Percentiles rank a stretch among this genome's conserved stretches.
phyloP scores from a whole-genome alignment of 2,113 vertebrate species.

The Paramisgurnus dabryanus region DNA sequence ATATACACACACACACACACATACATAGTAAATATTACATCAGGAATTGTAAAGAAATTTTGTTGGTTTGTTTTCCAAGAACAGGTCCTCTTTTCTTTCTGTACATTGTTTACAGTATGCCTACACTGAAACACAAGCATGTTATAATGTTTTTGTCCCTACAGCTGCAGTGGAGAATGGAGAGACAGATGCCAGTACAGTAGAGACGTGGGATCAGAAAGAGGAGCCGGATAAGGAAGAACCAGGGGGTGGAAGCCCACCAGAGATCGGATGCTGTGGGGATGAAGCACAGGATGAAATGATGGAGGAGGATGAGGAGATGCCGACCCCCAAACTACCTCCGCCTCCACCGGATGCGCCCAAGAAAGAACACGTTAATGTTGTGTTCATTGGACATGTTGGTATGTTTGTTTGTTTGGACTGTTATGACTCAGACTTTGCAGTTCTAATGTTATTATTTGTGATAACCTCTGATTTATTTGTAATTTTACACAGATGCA shows the following conservation, averaged over 20 bases:
- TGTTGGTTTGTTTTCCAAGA: not conserved
- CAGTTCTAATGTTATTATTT: not conserved
- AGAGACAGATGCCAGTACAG: slow-evolving; percentile 88
- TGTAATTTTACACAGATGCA: slow-evolving; percentile 78
- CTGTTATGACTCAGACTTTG: not conserved
- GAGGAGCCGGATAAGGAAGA: slow-evolving; percentile 85
- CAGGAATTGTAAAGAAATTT: not conserved
- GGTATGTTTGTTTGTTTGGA: slow-evolving; percentile 80
- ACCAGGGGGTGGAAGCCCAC: slow-evolving; percentile 69
- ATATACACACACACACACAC: too few species aligned
- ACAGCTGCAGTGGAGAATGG: slow-evolving; percentile 90
- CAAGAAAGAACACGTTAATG: slow-evolving; percentile 97
- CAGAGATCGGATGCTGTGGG: slow-evolving; percentile 66
- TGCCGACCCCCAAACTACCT: slow-evolving; percentile 85
- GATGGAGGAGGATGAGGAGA: slow-evolving; percentile 96
- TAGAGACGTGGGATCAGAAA: slow-evolving; percentile 97
- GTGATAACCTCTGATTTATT: not conserved
- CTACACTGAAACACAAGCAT: not conserved
- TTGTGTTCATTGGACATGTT: slow-evolving; percentile 97
- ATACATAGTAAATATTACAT: too few species aligned
- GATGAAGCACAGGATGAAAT: slow-evolving; percentile 81
- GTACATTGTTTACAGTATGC: not conserved
- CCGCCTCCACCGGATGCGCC: slow-evolving; percentile 86
- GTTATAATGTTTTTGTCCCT: slow-evolving; percentile 9
- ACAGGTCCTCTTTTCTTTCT: not conserved